Evolutionary conservation across 2,113 vertebrate genomes (phyloP), one percentile per base, ranked within the genome.

Genomic region (Oncorhynchus kisutch): DNA sequence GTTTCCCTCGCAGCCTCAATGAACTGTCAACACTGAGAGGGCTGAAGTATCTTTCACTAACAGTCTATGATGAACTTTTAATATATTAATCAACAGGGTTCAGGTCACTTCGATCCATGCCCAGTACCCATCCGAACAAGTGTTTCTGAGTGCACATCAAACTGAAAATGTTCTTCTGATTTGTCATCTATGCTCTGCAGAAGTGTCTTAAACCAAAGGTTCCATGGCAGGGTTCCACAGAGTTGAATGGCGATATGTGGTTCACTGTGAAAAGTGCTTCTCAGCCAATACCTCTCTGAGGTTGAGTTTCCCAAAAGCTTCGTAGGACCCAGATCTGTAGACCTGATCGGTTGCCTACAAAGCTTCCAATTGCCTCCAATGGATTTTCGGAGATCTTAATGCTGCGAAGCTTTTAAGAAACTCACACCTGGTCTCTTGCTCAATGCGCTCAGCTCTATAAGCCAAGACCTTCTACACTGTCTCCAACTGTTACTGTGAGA

Each of bases 231-330:
- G 67, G 65, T 29, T n/a, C 67, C 39, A 59, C 57, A 57, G 73
- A 12, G 22, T 51, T 77, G 29, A 49, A 79, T 72, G 62, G 70
- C 68, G 29, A 31, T 78, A 8, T 70, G 39, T 67, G 74, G 76
- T 74, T 81, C 83, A 85, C 83, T 85, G 84, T 85, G 81, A 82
- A 57, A 49, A 70, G 65, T 31, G 66, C 72, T 68, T 54, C 45
- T 66, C 24, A 78, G 64, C 4, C 49, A 69, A 72, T 45, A 59
- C 24, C 57, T 82, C n/a, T 59, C 49, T 64, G 54, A 4, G 51
- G 51, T 54, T 45, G 51, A 54, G 51, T 18, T 54, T 54, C 51
- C 39, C 51, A 54, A 54, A 54, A 54, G 12, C 51, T 54, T 18
- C 16, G 5, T 54, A 54, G 51, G 39, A 12, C 39, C 39, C 39